A percentile compares a stretch with the other conserved stretches of the same genome.
Evolutionary conservation across 2,888 invertebrate genomes (phyloP).

Genomic region (Polietes domitor): DNA sequence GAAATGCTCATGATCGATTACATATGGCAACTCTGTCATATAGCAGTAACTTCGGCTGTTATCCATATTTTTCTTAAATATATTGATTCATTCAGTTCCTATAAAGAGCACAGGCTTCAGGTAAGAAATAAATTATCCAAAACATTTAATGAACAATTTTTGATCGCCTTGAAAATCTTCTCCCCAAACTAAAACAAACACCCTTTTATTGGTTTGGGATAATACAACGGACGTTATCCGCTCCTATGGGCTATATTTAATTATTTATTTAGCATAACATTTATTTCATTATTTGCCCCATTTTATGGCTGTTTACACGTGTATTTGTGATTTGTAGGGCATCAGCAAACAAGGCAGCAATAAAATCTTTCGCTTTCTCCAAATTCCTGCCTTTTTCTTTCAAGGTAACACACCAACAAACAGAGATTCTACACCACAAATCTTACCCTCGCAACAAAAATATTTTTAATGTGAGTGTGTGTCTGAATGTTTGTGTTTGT

Average conservation of each 20-base stretch:
- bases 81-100: too few species aligned
- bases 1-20: too few species aligned
- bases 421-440: not conserved
- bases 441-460: not conserved
- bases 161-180: too few species aligned
- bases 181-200: too few species aligned
- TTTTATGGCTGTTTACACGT: conserved; percentile 8
- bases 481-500: too few species aligned
- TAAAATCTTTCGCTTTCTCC: not conserved
- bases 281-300: conserved; percentile 21
- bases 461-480: not conserved
- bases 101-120: too few species aligned
- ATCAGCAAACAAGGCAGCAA: not conserved
- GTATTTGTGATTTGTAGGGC: conserved; percentile 15
- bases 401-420: not conserved
- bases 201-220: conserved; percentile 16
- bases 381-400: not conserved
- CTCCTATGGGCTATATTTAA: not conserved
- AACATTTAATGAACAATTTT: too few species aligned
- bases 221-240: not conserved
- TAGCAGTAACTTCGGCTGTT: too few species aligned
- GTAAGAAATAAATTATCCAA: too few species aligned
- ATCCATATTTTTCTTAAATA: too few species aligned
- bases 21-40: too few species aligned
- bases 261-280: conserved; percentile 29